Conservation (phyloP, 2,888 invertebrate species). For the Quadriops clusia region DNA sequence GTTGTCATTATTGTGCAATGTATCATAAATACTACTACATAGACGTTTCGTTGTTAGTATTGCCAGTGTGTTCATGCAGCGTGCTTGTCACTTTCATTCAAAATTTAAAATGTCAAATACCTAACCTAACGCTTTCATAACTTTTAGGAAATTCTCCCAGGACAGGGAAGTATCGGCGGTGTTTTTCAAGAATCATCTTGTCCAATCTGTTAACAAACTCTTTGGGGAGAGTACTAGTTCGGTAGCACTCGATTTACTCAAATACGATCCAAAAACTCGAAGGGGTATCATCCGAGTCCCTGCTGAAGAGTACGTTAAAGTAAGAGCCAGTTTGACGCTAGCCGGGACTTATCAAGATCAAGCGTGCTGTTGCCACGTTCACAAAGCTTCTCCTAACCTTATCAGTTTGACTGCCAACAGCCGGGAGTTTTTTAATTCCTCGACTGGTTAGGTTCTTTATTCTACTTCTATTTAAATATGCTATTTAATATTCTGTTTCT, state of each 20-base stretch:
- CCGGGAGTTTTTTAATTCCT: constrained; percentile 29
- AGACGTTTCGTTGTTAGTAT: constrained; percentile 45
- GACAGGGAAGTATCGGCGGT: constrained; percentile 36
- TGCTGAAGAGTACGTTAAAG: constrained; percentile 41
- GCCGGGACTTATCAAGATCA: constrained; percentile 38
- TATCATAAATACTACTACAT: constrained; percentile 41
- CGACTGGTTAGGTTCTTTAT: no score
- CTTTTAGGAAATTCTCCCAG: constrained; percentile 38
- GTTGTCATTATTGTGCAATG: no score
- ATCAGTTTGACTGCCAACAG: constrained; percentile 33
- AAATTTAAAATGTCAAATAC: constrained; percentile 11
- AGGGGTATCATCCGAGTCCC: constrained; percentile 46
- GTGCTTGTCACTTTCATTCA: constrained; percentile 10
- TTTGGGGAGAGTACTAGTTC: constrained; percentile 48
- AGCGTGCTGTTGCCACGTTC: constrained; percentile 43
- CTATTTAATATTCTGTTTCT: no score
- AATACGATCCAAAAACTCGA: constrained; percentile 36
- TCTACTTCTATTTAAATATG: no score
- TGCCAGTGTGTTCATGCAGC: constrained; percentile 7
- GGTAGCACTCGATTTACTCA: constrained; percentile 44
- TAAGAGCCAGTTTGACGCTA: constrained; percentile 46
- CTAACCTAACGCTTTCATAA: constrained; percentile 13
- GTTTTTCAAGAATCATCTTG: constrained; percentile 47
- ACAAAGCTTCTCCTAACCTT: constrained; percentile 40
- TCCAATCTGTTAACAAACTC: constrained; percentile 39